Conservation (phyloP, 2,113 vertebrate genomes). For the Oxyura jamaicensis region DNA sequence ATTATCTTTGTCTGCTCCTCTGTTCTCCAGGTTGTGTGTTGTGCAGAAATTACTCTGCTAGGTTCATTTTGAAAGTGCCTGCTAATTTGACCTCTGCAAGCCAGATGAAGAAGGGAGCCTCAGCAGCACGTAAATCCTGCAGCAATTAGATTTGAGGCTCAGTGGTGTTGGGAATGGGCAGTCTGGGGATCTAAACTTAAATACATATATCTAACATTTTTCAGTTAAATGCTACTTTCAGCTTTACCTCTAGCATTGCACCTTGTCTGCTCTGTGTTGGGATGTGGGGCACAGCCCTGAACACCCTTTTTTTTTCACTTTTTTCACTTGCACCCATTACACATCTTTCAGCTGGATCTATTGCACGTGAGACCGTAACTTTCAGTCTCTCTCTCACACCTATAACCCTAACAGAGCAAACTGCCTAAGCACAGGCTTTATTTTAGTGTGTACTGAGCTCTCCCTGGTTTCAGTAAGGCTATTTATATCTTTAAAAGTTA, state of each 20-base stretch:
- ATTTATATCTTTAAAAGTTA: not conserved
- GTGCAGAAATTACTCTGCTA: not conserved
- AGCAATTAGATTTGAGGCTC: not conserved
- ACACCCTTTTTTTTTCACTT: not conserved
- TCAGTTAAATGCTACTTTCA: not conserved
- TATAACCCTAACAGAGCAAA: not conserved
- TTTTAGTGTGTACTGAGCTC: not conserved
- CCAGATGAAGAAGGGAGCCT: not conserved
- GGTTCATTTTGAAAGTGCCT: not conserved
- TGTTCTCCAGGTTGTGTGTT: not conserved
- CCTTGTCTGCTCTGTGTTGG: not conserved
- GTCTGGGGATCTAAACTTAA: not conserved
- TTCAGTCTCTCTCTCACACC: not conserved
- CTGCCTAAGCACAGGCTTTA: not conserved
- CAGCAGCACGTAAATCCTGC: fast-evolving
- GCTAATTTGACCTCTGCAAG: not conserved
- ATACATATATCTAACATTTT: not conserved
- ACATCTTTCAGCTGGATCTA: not conserved
- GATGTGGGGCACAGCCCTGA: not conserved
- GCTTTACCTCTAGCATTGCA: not conserved
- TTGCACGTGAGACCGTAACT: not conserved
- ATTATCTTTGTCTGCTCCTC: not conserved
- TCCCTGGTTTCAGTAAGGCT: not conserved
- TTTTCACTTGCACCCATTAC: not conserved
- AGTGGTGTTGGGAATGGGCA: not conserved